Base-by-base conservation (phyloP, 2,113 vertebrate genomes). In the Erinaceus europaeus region DNA sequence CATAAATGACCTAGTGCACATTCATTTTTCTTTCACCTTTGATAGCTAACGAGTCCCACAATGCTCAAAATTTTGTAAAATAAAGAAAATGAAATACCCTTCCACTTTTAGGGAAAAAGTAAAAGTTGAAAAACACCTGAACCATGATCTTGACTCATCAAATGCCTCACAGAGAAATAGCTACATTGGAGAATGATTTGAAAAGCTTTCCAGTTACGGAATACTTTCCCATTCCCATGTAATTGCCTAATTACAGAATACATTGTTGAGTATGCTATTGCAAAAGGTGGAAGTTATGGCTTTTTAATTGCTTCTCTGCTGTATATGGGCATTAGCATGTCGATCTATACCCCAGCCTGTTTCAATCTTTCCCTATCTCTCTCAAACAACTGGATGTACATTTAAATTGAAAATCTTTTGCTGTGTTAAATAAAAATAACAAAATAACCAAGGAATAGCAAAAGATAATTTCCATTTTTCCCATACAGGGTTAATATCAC, bases 21-120 rank as follows among this genome's bases (percentile, higher is more conserved):
- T 75, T 57, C 36, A 42, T 76, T 79, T 75, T 74, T 68, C 67
- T 91, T 90, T 87, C 78, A 72, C 64, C n/a, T 71, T 75, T 62
- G 36, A 23, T n/a, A 77, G 52, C 38, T 38, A 84, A 55, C 4
- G 40, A 80, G 29, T 44, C 25, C 40, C 29, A 82, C 67, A 36
- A 50, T 29, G 38, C 34, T 50, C 8, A 29, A 42, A 10, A 12
- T 55, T 42, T 53, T 34, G 15, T 13, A 72, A 0, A 57, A 6
- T 2, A 53, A n/a, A 88, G 7, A 29, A 18, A 71, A 48, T 34
- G 55, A 85, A 90, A 59, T 36, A 67, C n/a, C 25, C 38, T 81
- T 65, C 59, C 7, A 40, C n/a, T 21, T 91, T 82, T 65, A 38
- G 40, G 55, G 27, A 76, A 44, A 71, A 57, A 57, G 42, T 53